Conservation (phyloP, 2,797 vertebrate genomes). For the Clamator glandarius region DNA sequence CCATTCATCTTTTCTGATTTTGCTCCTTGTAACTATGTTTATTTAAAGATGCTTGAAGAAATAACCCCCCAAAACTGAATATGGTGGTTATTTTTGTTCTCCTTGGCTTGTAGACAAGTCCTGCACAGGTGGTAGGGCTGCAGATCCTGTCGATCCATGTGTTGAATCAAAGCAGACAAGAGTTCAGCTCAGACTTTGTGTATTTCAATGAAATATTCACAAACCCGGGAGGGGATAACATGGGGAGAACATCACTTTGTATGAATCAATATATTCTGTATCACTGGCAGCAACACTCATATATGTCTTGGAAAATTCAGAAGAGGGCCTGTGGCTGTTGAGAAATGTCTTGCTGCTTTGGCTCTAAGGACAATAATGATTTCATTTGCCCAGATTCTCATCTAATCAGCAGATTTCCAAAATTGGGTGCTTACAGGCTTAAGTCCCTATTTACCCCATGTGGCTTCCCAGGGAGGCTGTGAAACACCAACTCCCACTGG, state of each 20-base stretch:
- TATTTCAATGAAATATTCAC: slow-evolving; percentile 27
- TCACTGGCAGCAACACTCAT: background rate
- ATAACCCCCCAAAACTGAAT: background rate
- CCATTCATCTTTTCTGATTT: background rate
- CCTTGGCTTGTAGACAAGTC: background rate
- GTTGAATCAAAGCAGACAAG: background rate
- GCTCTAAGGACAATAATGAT: slow-evolving; percentile 5
- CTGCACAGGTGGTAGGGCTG: background rate
- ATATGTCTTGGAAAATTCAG: background rate
- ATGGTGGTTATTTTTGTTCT: background rate
- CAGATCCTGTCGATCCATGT: background rate
- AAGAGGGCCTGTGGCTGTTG: background rate
- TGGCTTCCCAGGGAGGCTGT: background rate
- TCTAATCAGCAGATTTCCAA: slow-evolving; percentile 21
- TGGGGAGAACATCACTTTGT: slow-evolving; percentile 12
- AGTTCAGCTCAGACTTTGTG: background rate
- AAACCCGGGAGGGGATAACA: slow-evolving; percentile 39
- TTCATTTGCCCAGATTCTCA: slow-evolving; percentile 13
- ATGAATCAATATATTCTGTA: background rate
- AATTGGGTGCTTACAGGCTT: background rate
- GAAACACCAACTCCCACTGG: background rate
- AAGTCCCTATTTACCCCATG: background rate
- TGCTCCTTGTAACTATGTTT: background rate
- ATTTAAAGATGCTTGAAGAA: background rate
- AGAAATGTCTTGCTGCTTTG: background rate